Conservation (phyloP, 2,797 vertebrate species). For the Phoeniculus purpureus region DNA sequence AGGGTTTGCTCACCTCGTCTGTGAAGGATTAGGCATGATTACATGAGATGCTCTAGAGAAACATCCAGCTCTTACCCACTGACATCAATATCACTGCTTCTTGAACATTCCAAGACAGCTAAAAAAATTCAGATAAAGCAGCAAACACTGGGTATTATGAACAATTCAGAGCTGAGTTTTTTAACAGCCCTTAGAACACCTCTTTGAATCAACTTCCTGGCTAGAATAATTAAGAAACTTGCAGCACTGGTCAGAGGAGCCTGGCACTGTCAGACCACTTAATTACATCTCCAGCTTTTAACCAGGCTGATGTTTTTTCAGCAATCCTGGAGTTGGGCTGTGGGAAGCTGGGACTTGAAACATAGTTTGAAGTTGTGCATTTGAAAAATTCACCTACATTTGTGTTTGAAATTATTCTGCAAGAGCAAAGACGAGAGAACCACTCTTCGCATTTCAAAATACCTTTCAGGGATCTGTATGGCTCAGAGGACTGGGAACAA, state of each 20-base stretch:
- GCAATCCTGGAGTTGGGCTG: background rate
- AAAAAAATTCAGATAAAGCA: background rate
- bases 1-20: background rate
- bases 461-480: background rate
- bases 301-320: background rate
- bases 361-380: background rate
- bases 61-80: background rate
- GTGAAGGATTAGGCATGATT: background rate
- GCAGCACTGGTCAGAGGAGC: background rate
- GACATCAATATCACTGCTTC: background rate
- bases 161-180: background rate
- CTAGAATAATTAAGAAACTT: background rate
- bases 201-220: background rate
- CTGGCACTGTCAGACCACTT: background rate
- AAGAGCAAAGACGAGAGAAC: background rate
- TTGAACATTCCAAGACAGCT: background rate
- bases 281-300: accelerated
- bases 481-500: background rate
- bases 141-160: background rate
- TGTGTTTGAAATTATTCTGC: background rate
- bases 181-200: background rate
- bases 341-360: background rate
- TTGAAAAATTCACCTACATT: background rate
- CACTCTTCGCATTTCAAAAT: conserved; percentile 20
- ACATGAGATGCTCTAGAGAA: background rate